Base-by-base conservation (phyloP, 2,113 vertebrate species). In the Chaetodon trifascialis region DNA sequence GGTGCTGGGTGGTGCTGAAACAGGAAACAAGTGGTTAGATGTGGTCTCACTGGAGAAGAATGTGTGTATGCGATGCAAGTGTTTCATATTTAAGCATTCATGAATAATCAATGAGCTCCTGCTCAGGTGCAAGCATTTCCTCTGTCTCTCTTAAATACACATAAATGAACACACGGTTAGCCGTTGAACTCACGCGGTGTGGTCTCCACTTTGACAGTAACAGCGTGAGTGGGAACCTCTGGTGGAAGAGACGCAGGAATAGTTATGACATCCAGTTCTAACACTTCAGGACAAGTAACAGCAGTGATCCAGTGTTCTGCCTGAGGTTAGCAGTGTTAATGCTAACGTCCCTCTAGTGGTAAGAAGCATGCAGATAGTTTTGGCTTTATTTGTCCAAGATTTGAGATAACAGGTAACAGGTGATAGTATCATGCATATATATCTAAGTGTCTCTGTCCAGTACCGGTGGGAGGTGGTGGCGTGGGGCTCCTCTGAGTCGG, bases 401-500 rank as follows among this genome's bases (percentile, higher is more conserved):
- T 34, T 51, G 25, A 51, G 47, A 21, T 21, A 8, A 16, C n/a
- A n/a, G 30, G 30, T 30, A 30, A 30, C 30, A 30, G 30, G 30
- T 30, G 30, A 30, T 30, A 30, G 30, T 3, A 30, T 30, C 30
- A 30, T 30, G 3, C 12, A 25, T n/a, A 14, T 56, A n/a, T 23
- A 25, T 21, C 12, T 2, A 36, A 5, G 16, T 76, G 36, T 46
- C 2, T 64, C 12, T 17, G 66, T 34, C 21, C 5, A 40, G 59
- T 84, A 94, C 93, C 92, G 85, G 93, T 89, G 7, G 76, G 82
- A 0, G 74, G 62, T 0, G 60, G 56, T 0, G 86, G 36, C 1
- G 91, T 94, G 69, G 91, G 49, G 0, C 36, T 71, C 51, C 86
- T 76, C 21, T 91, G 88, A 4, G 94, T 92, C 7, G 95, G 87